Conservation (phyloP, 37 sponge, comb jelly and placozoan species). For the Dysidea cf. avara region DNA sequence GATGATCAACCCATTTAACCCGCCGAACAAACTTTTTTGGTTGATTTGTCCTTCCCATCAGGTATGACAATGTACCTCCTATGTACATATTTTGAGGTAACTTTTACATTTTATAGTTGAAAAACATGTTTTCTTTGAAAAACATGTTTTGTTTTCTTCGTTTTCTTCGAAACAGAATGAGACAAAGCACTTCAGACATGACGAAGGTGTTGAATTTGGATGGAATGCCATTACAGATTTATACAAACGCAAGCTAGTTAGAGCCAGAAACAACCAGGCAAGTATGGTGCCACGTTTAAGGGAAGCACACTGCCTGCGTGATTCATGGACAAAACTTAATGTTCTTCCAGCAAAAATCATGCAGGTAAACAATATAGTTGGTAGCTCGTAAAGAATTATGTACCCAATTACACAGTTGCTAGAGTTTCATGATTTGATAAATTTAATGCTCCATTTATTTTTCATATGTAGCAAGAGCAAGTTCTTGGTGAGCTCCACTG, state of each 20-base stretch:
- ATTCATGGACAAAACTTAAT: constrained; percentile 16
- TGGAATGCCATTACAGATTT: constrained; percentile 1
- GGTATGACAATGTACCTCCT: no score
- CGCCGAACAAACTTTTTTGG: neutral
- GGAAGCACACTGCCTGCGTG: no score
- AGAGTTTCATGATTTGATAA: no score
- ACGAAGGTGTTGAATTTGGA: neutral
- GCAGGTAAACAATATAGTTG: constrained; percentile 3
- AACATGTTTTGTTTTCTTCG: no score
- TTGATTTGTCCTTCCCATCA: no score
- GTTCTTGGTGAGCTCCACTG: constrained; percentile 32
- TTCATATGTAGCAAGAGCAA: constrained; percentile 22
- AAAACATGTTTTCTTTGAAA: no score
- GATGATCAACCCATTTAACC: constrained; percentile 1
- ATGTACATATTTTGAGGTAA: neutral
- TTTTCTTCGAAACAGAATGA: neutral
- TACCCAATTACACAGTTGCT: no score
- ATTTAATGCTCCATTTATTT: neutral
- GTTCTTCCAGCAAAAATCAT: constrained; percentile 13
- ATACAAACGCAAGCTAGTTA: neutral
- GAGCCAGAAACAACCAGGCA: neutral
- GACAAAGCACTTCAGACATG: neutral
- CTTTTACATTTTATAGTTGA: constrained; percentile 5
- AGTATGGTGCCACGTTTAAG: constrained; percentile 2
- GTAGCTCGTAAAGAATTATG: no score